These are phyloP conservation scores for Thripadectes ignobilis DNA, from an alignment of 2,797 vertebrate genomes.

Conservation along the genomic window DNA sequence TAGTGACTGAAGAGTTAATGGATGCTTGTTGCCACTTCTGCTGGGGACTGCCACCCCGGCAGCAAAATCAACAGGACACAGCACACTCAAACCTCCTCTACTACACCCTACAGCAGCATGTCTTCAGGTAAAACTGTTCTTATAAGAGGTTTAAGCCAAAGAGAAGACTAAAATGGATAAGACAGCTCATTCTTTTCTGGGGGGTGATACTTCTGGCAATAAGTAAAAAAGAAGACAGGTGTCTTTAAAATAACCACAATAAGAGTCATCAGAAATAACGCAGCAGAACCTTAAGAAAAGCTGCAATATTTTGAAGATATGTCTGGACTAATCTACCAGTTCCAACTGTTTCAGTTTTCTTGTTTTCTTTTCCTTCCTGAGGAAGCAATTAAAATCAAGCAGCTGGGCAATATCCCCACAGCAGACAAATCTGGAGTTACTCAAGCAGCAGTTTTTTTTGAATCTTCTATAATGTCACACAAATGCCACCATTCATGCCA, in stretches of 20 bases:
- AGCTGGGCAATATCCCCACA: neutral
- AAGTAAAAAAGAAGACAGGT: neutral
- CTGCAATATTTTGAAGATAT: neutral
- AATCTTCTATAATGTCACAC: neutral
- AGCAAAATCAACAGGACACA: neutral
- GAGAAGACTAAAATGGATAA: neutral
- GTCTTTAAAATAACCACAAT: neutral
- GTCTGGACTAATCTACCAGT: neutral
- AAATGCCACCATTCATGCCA: neutral
- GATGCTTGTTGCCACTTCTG: neutral
- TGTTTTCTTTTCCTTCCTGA: neutral
- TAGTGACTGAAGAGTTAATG: neutral
- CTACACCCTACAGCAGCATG: neutral
- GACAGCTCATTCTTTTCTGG: neutral
- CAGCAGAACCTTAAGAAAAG: neutral
- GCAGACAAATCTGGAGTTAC: neutral
- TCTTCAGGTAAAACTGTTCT: neutral
- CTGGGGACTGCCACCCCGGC: neutral
- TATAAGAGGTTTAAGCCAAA: neutral
- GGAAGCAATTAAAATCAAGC: conserved; percentile 45
- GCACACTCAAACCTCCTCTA: neutral
- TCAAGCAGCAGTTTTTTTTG: conserved; percentile 25
- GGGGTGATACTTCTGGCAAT: neutral
- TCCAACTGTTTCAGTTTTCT: neutral
- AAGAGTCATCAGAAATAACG: neutral